Conservation (phyloP, 2,888 invertebrate genomes). For the Diaprepes abbreviatus region DNA sequence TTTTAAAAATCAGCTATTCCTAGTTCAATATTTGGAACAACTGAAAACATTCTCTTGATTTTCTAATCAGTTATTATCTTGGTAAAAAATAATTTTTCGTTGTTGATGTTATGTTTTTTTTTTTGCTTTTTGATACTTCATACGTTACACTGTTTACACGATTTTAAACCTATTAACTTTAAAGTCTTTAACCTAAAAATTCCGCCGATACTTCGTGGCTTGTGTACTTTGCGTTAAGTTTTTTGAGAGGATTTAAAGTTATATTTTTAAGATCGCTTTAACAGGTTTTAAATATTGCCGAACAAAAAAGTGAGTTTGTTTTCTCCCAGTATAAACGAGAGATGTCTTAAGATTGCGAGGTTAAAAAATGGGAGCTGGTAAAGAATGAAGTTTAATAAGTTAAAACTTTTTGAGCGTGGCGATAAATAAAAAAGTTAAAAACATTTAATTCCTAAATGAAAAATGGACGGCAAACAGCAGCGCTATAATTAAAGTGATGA, state of each 20-base stretch:
- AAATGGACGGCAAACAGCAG: slow-evolving; percentile 51
- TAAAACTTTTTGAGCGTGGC: slow-evolving; percentile 47
- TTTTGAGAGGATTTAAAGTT: slow-evolving; percentile 9
- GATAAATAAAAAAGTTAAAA: slow-evolving; percentile 51
- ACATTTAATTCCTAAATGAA: slow-evolving; percentile 50
- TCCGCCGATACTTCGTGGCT: neutral
- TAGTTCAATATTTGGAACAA: too few relatives aligned
- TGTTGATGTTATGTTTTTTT: too few relatives aligned
- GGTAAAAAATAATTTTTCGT: too few relatives aligned
- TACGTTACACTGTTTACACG: too few relatives aligned
- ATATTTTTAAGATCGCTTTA: slow-evolving; percentile 17
- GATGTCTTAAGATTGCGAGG: slow-evolving; percentile 37
- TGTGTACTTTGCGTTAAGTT: slow-evolving; percentile 12
- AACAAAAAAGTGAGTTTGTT: slow-evolving; percentile 31
- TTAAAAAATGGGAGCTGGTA: slow-evolving; percentile 42
- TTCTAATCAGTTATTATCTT: too few relatives aligned
- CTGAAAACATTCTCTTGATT: too few relatives aligned
- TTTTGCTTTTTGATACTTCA: too few relatives aligned
- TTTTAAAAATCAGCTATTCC: too few relatives aligned
- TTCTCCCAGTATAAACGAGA: slow-evolving; percentile 25
- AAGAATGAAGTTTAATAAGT: slow-evolving; percentile 50
- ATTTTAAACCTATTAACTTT: neutral
- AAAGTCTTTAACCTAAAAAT: slow-evolving; percentile 1
- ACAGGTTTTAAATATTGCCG: slow-evolving; percentile 24
- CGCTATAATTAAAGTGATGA: slow-evolving; percentile 55